phyloP scores from a whole-genome alignment of 2,113 vertebrate genomes.

The Grammomys surdaster region DNA sequence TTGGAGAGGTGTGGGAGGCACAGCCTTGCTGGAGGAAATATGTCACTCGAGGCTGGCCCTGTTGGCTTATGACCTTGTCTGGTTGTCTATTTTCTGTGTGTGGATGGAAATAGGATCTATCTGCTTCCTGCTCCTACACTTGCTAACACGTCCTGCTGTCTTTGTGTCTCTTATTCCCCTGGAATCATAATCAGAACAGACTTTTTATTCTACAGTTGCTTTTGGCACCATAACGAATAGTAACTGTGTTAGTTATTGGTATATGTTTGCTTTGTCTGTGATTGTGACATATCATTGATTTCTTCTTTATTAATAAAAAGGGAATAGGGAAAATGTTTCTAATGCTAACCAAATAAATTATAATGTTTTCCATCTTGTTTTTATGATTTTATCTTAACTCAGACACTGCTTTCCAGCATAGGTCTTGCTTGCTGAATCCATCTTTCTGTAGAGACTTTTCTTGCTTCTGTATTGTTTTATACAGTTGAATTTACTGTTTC shows the following conservation, averaged over 20 bases:
- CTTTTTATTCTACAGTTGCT: neutral
- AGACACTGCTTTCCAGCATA: neutral
- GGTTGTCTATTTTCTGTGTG: neutral
- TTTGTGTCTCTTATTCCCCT: neutral
- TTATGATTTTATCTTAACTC: neutral
- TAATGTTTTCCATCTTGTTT: neutral
- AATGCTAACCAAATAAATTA: neutral
- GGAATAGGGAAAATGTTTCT: neutral
- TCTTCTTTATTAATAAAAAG: constrained; percentile 13
- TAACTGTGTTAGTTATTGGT: neutral
- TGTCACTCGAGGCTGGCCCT: neutral
- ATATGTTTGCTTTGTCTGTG: neutral
- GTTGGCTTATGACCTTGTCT: neutral
- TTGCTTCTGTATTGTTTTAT: neutral
- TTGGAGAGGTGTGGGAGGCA: neutral
- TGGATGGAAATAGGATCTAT: neutral
- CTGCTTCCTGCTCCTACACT: neutral
- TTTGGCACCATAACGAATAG: neutral
- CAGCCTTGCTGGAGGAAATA: neutral
- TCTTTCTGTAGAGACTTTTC: neutral
- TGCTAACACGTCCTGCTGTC: neutral
- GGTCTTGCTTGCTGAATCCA: neutral
- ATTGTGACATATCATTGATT: neutral
- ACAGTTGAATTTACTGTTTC: neutral
- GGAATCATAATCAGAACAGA: neutral